phyloP scores from a whole-genome alignment of 2,888 invertebrate genomes.

The Rutpela maculata region DNA sequence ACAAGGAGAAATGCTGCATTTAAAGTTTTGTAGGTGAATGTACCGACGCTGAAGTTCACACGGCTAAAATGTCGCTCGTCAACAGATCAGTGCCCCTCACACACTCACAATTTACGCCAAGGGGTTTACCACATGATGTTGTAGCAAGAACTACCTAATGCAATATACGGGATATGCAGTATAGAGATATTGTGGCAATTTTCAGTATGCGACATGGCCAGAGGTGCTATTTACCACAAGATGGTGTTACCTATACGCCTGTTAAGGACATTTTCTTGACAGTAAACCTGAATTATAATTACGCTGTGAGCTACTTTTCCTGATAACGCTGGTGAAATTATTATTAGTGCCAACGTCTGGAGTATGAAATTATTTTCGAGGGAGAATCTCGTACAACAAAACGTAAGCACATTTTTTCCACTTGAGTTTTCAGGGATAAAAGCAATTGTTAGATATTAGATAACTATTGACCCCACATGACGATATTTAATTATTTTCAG shows the following conservation, averaged over 20 bases:
- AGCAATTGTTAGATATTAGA: too few relatives aligned
- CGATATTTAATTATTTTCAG: too few relatives aligned
- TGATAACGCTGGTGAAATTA: neutral
- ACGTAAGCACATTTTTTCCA: neutral
- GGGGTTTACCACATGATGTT: constrained; percentile 24
- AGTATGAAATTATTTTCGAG: neutral
- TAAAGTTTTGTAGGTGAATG: neutral
- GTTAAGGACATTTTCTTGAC: constrained; percentile 4
- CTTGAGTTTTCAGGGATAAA: too few relatives aligned
- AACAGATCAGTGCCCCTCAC: constrained; percentile 22
- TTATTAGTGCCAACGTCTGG: neutral
- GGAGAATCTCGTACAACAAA: neutral
- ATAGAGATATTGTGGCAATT: constrained; percentile 20
- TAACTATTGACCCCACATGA: too few relatives aligned
- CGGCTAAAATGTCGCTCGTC: neutral
- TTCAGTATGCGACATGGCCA: neutral
- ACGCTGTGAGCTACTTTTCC: constrained; percentile 9
- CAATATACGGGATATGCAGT: constrained; percentile 30
- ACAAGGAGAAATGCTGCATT: neutral
- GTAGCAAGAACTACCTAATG: constrained; percentile 17
- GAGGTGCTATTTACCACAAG: constrained; percentile 29
- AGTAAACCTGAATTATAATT: constrained; percentile 22
- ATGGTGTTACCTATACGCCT: constrained; percentile 17
- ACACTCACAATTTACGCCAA: constrained; percentile 8
- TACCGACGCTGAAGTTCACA: neutral